Evolutionary conservation across 2,888 invertebrate genomes (phyloP).

Genomic region (Platycheirus rosarum): DNA sequence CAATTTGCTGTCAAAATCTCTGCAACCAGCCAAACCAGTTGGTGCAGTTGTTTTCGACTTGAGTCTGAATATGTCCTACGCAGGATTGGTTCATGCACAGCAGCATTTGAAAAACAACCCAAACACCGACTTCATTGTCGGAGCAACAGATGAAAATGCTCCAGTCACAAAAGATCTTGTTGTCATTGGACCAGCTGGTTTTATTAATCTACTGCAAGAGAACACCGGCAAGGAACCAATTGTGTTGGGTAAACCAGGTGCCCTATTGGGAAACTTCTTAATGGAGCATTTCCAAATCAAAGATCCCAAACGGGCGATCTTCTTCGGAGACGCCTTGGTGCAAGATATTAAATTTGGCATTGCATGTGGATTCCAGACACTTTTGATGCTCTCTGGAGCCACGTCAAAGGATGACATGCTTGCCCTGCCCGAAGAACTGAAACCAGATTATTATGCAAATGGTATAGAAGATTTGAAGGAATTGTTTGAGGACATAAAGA

Average conservation of each 20-base stretch:
- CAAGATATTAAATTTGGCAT: slow-evolving; percentile 91
- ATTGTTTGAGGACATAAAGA: slow-evolving; percentile 69
- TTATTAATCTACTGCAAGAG: slow-evolving; percentile 76
- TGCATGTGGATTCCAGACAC: slow-evolving; percentile 87
- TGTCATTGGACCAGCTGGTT: slow-evolving; percentile 76
- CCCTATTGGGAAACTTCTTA: slow-evolving; percentile 79
- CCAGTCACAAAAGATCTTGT: slow-evolving; percentile 75
- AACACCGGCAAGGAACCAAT: slow-evolving; percentile 80
- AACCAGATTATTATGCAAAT: slow-evolving; percentile 80
- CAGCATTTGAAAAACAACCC: slow-evolving; percentile 81
- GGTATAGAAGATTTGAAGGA: slow-evolving; percentile 78
- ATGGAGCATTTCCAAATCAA: slow-evolving; percentile 81
- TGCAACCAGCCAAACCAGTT: slow-evolving; percentile 77
- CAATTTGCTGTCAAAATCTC: slow-evolving; percentile 65
- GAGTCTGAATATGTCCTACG: slow-evolving; percentile 81
- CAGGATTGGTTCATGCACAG: slow-evolving; percentile 81
- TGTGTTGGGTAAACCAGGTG: slow-evolving; percentile 83
- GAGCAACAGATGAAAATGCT: slow-evolving; percentile 75
- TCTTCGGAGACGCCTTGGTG: slow-evolving; percentile 92
- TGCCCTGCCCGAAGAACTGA: slow-evolving; percentile 74
- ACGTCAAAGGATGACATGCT: slow-evolving; percentile 78
- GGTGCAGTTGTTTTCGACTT: slow-evolving; percentile 83
- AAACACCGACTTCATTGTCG: slow-evolving; percentile 77
- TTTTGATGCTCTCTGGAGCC: slow-evolving; percentile 87
- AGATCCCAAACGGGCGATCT: slow-evolving; percentile 87